Conservation (phyloP, 2,113 vertebrate species). For the Sorex araneus region DNA sequence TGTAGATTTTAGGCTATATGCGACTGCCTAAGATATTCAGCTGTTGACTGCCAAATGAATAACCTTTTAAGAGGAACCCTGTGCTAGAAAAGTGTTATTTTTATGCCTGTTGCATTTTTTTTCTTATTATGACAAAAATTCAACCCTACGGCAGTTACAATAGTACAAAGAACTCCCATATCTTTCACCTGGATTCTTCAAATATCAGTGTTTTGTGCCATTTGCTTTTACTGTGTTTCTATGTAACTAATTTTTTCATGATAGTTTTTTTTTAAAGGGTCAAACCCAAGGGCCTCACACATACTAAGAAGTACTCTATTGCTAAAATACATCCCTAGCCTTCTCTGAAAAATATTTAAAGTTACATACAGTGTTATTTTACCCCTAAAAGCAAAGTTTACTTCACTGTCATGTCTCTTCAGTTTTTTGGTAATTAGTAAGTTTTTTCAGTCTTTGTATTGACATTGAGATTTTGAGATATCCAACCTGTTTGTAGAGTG, state of each 20-base stretch:
- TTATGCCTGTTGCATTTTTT: not conserved
- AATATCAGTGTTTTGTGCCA: slow-evolving; percentile 14
- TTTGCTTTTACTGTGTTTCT: not conserved
- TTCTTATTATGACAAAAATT: slow-evolving; percentile 5
- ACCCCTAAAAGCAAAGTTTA: not conserved
- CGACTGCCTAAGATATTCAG: not conserved
- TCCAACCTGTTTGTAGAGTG: not conserved
- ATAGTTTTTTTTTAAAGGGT: no score
- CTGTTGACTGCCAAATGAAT: not conserved
- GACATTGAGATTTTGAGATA: slow-evolving; percentile 4
- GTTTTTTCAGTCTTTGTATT: slow-evolving; percentile 42
- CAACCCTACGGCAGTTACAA: not conserved
- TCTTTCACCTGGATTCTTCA: slow-evolving; percentile 42
- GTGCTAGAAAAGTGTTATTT: not conserved
- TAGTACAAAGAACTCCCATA: slow-evolving; percentile 7
- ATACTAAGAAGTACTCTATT: no score
- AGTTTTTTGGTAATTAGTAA: slow-evolving; percentile 28
- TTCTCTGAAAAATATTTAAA: not conserved
- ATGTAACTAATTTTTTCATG: no score
- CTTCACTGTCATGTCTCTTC: not conserved
- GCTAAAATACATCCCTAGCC: no score
- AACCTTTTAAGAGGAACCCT: slow-evolving; percentile 42
- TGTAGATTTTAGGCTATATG: slow-evolving; percentile 15
- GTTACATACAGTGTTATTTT: not conserved
- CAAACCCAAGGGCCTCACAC: no score